These are phyloP conservation scores for Aphidius gifuensis DNA, from an alignment of 1,140 invertebrate species.

Conservation along the genomic window DNA sequence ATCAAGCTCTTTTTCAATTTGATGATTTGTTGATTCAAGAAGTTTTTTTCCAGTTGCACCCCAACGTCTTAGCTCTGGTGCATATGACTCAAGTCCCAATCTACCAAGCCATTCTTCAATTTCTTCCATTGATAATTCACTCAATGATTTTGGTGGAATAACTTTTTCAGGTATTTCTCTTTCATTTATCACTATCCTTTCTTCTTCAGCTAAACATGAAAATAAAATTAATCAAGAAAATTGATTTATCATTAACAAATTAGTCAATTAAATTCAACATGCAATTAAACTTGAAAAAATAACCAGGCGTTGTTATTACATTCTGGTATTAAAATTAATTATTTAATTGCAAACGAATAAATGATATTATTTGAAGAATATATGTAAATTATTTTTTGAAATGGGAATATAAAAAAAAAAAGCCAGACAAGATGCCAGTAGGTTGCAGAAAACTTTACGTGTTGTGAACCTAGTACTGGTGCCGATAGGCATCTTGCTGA, in stretches of 20 bases:
- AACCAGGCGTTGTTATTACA: too few relatives aligned
- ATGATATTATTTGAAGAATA: too few relatives aligned
- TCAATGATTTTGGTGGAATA: slow-evolving; percentile 60
- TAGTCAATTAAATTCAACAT: neutral
- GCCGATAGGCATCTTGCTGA: slow-evolving; percentile 78
- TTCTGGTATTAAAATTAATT: too few relatives aligned
- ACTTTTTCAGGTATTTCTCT: slow-evolving; percentile 38
- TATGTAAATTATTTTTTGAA: neutral
- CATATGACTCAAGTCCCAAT: slow-evolving; percentile 82
- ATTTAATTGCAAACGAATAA: too few relatives aligned
- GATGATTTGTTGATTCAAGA: slow-evolving; percentile 70
- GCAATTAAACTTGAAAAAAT: too few relatives aligned
- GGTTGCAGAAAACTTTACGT: too few relatives aligned
- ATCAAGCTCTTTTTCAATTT: slow-evolving; percentile 88
- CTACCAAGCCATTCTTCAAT: slow-evolving; percentile 85
- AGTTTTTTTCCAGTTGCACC: slow-evolving; percentile 78
- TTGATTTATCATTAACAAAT: slow-evolving; percentile 8
- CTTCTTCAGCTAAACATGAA: slow-evolving; percentile 63
- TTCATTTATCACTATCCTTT: slow-evolving; percentile 62
- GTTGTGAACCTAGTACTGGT: slow-evolving; percentile 78
- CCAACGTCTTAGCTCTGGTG: slow-evolving; percentile 76
- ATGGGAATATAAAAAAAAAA: slow-evolving; percentile 4
- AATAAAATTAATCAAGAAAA: slow-evolving; percentile 25
- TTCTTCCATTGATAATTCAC: slow-evolving; percentile 80
- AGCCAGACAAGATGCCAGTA: too few relatives aligned